Conservation (phyloP, 2,888 invertebrate genomes). For the Salticus scenicus region DNA sequence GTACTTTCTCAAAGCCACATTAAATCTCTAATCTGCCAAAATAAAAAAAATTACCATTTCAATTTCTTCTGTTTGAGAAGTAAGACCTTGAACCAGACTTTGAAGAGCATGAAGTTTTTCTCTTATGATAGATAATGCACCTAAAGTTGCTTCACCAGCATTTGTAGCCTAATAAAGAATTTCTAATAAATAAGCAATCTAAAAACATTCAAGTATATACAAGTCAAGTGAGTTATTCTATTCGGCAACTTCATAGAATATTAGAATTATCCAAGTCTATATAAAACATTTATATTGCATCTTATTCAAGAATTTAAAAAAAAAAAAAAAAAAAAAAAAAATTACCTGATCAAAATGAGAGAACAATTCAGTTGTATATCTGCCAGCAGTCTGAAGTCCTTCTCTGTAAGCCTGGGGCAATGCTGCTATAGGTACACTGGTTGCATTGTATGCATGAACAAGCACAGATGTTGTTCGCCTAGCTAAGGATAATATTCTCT, state of each 20-base stretch:
- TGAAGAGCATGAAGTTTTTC: slow-evolving; percentile 35
- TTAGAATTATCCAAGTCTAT: too few species aligned
- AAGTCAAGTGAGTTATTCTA: too few species aligned
- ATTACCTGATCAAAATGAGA: slow-evolving; percentile 54
- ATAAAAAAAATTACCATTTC: slow-evolving; percentile 51
- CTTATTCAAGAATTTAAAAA: too few species aligned
- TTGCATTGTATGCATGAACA: slow-evolving; percentile 47
- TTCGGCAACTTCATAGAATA: too few species aligned
- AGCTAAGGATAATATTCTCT: slow-evolving; percentile 51
- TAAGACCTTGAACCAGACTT: slow-evolving; percentile 32
- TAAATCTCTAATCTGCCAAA: too few species aligned
- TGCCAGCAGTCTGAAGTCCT: slow-evolving; percentile 29
- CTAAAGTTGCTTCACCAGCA: slow-evolving; percentile 50
- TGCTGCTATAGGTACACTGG: slow-evolving; percentile 28
- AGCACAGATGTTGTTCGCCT: slow-evolving; percentile 50
- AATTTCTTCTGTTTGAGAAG: slow-evolving; percentile 43
- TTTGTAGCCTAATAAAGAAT: slow-evolving; percentile 37
- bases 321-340: not conserved
- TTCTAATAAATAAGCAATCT: too few species aligned
- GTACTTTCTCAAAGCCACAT: too few species aligned
- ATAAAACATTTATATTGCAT: too few species aligned
- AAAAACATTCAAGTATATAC: too few species aligned
- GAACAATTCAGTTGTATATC: slow-evolving; percentile 55
- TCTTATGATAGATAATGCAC: slow-evolving; percentile 30
- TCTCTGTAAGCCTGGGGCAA: slow-evolving; percentile 40